A percentile compares a stretch with the other conserved stretches of the same genome.
Evolutionary conservation across 2,888 invertebrate genomes (phyloP).

Genomic region (Arenicola marina): DNA sequence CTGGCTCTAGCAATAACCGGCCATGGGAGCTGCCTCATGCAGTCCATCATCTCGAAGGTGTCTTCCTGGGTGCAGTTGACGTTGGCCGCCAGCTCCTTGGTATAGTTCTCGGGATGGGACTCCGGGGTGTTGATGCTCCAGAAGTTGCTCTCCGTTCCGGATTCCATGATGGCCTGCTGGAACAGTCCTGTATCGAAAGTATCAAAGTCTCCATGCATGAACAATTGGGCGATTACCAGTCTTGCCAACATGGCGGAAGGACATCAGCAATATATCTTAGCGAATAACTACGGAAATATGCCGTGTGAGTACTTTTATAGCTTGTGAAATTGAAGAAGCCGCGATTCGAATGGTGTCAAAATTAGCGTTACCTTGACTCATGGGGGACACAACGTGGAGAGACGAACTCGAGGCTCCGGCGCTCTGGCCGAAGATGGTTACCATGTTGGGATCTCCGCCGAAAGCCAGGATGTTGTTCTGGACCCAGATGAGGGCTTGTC

Average conservation of each 20-base stretch:
- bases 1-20: too few species aligned
- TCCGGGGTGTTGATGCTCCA: constrained; percentile 14
- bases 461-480: constrained; percentile 25
- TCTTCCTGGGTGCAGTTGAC: constrained; percentile 6
- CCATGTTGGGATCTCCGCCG: constrained; percentile 22
- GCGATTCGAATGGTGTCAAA: too few species aligned
- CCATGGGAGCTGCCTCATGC: background rate
- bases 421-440: constrained; percentile 27
- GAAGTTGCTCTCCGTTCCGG: constrained; percentile 25
- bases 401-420: constrained; percentile 22
- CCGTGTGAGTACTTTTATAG: too few species aligned
- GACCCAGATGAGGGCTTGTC: constrained; percentile 18
- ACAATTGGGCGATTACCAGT: too few species aligned
- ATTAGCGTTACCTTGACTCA: constrained; percentile 3
- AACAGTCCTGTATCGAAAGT: constrained; percentile 30
- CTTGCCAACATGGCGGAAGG: too few species aligned
- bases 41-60: background rate
- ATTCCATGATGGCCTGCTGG: constrained; percentile 33
- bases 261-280: too few species aligned
- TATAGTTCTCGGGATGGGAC: constrained; percentile 16
- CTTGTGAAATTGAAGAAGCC: too few species aligned
- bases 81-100: constrained; percentile 16
- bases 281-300: too few species aligned
- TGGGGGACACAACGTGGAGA: constrained; percentile 17
- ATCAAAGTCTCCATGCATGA: too few species aligned